Conservation (phyloP, 2,113 vertebrate species). For the Tragelaphus buxtoni region DNA sequence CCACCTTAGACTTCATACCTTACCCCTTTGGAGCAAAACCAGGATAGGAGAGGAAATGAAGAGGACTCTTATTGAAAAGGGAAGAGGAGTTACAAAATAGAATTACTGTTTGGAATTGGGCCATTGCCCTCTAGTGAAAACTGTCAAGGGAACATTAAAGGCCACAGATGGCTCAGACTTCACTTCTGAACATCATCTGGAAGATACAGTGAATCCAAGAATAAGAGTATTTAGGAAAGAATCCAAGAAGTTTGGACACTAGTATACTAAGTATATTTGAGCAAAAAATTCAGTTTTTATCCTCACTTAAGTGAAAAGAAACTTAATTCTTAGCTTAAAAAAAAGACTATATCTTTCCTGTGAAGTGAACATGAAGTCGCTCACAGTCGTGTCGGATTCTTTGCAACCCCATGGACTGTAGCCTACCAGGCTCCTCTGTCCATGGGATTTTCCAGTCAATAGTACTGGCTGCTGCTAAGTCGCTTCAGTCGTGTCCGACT, state of each 20-base stretch:
- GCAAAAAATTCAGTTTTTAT: not conserved
- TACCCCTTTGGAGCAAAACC: not conserved
- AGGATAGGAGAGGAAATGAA: not conserved
- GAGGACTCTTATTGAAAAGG: not conserved
- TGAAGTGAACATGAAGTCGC: no score
- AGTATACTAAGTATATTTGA: not conserved
- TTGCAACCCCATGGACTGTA: no score
- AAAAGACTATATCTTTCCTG: not conserved
- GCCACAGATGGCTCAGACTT: conserved; percentile 4
- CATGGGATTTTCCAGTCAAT: no score
- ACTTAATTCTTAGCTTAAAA: not conserved
- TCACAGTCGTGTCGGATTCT: no score
- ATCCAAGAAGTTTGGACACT: not conserved
- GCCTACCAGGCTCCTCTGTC: no score
- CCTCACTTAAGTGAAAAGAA: not conserved
- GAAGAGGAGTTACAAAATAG: conserved; percentile 15
- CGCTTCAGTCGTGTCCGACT: no score
- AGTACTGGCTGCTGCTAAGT: no score
- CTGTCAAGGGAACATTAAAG: not conserved
- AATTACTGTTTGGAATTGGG: conserved; percentile 16
- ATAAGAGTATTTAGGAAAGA: not conserved
- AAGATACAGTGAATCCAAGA: not conserved
- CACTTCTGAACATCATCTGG: not conserved
- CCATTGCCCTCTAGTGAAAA: conserved; percentile 31
- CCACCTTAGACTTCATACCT: not conserved